A percentile compares a stretch with the other conserved stretches of the same genome.
Evolutionary conservation across 2,888 invertebrate species (phyloP).

Genomic region (Drosophila demipolita): DNA sequence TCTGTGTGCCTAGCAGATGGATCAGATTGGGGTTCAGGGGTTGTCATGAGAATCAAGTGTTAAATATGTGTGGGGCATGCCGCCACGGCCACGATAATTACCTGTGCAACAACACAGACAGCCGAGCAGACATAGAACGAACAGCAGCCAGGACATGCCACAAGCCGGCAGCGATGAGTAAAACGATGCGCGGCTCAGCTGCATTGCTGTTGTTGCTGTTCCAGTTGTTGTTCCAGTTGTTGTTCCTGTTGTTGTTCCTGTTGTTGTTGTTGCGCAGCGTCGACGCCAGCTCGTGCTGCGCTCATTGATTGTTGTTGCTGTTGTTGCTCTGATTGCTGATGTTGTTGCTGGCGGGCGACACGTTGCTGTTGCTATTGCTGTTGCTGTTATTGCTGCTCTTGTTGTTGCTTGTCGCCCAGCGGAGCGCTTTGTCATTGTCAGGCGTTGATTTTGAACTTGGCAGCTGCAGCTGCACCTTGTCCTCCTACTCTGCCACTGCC

Average conservation of each 20-base stretch:
- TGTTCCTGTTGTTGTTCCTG: conserved; percentile 15
- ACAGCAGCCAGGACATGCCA: conserved; percentile 65
- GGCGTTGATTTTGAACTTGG: conserved; percentile 79
- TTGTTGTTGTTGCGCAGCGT: conserved; percentile 21
- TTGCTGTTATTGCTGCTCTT: conserved; percentile 40
- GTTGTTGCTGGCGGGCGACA: conserved; percentile 24
- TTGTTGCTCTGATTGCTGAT: conserved; percentile 12
- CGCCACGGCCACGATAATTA: conserved; percentile 47
- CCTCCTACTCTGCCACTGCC: background rate
- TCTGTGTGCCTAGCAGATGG: background rate
- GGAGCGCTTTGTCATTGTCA: conserved; percentile 73
- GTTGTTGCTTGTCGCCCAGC: conserved; percentile 50
- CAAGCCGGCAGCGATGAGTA: conserved; percentile 57
- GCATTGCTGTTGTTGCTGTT: conserved; percentile 38
- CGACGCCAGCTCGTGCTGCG: conserved; percentile 51
- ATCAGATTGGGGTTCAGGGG: background rate
- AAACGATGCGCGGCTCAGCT: conserved; percentile 44
- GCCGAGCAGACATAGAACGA: conserved; percentile 64
- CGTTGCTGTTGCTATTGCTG: conserved; percentile 8
- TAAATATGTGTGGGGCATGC: conserved; percentile 27
- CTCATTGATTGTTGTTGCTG: conserved; percentile 47
- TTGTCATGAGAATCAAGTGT: conserved; percentile 38
- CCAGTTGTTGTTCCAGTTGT: conserved; percentile 32
- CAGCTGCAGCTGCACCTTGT: conserved; percentile 26
- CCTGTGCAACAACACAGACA: conserved; percentile 73